Percentiles rank a stretch among this genome's conserved stretches.
Conservation (phyloP, 1,140 invertebrate genomes). For the Lycorma delicatula region DNA sequence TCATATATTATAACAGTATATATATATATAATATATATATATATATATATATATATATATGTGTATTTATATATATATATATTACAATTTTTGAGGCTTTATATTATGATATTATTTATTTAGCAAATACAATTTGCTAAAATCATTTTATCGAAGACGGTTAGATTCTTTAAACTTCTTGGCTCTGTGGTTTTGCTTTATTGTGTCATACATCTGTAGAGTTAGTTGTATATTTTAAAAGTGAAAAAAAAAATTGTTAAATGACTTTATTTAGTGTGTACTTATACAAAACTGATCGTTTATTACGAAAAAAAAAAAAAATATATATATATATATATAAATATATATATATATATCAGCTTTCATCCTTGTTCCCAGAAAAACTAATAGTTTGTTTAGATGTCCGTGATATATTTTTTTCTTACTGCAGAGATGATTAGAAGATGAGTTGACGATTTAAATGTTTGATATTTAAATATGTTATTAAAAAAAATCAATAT, state of each 20-base stretch:
- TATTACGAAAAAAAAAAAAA: slow-evolving; percentile 12
- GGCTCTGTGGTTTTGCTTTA: slow-evolving; percentile 17
- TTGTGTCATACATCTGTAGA: slow-evolving; percentile 15
- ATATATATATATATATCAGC: neutral
- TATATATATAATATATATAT: slow-evolving; percentile 17
- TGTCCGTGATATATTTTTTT: neutral
- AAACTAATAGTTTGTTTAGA: neutral
- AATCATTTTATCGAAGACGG: slow-evolving; percentile 14
- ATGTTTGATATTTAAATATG: no score
- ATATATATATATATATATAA: neutral
- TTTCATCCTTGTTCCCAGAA: neutral
- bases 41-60: slow-evolving; percentile 16
- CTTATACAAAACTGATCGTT: slow-evolving; percentile 7
- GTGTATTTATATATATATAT: no score
- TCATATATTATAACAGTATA: slow-evolving; percentile 4
- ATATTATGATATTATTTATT: slow-evolving; percentile 16
- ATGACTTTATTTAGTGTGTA: neutral
- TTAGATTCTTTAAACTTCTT: neutral
- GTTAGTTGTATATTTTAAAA: slow-evolving; percentile 15
- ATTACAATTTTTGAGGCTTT: slow-evolving; percentile 21
- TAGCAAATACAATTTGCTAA: slow-evolving; percentile 18
- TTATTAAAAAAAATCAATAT: no score
- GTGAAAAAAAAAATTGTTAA: no score
- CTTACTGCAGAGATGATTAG: no score
- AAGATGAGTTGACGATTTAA: no score